Conservation (phyloP, 2,113 vertebrate species). For the Xerus inauris region DNA sequence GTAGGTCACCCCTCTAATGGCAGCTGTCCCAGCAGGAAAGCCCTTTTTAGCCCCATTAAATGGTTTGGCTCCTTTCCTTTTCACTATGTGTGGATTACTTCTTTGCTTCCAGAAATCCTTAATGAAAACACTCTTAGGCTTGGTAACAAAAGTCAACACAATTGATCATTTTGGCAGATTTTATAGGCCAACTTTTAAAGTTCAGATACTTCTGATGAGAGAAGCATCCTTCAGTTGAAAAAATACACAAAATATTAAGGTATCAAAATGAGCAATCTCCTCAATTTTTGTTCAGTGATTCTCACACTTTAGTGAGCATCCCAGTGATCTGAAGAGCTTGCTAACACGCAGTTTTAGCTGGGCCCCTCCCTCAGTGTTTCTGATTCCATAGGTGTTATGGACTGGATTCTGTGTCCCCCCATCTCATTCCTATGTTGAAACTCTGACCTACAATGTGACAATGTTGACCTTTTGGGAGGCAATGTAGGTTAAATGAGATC, state of each 20-base stretch:
- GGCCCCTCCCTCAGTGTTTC: background rate
- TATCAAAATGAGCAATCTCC: background rate
- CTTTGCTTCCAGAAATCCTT: constrained; percentile 47
- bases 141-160: constrained; percentile 41
- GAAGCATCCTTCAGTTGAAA: background rate
- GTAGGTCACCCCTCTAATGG: background rate
- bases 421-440: background rate
- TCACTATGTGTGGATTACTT: constrained; percentile 11
- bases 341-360: background rate
- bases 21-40: constrained; percentile 34
- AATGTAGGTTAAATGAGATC: background rate
- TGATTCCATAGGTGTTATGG: background rate
- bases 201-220: constrained; percentile 18
- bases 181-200: background rate
- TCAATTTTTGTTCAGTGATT: background rate
- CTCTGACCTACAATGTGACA: background rate
- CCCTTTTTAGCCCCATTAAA: background rate
- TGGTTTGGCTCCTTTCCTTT: background rate
- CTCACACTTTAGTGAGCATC: background rate
- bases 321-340: background rate
- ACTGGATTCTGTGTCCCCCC: no score
- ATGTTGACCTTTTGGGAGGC: background rate
- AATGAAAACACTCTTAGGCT: constrained; percentile 50
- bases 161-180: constrained; percentile 50
- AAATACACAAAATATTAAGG: constrained; percentile 6